A percentile compares a stretch with the other conserved stretches of the same genome.
These are phyloP conservation scores for Crotalus helleri DNA, from an alignment of 2,113 vertebrate genomes.

Conservation along the genomic window DNA sequence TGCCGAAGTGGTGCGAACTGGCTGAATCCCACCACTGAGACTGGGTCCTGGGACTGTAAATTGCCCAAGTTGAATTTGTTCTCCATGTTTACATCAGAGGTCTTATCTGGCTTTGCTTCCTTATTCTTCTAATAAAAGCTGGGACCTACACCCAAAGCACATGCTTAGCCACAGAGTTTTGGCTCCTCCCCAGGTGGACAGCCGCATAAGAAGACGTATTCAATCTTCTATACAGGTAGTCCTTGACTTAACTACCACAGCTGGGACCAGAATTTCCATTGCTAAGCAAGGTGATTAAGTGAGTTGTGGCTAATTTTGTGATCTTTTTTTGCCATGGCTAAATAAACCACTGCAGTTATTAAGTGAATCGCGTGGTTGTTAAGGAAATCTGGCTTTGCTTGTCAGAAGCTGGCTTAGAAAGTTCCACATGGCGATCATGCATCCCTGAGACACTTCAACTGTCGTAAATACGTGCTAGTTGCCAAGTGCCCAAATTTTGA, in stretches of 20 bases:
- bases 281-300: neutral
- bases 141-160: neutral
- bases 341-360: neutral
- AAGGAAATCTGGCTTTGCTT: neutral
- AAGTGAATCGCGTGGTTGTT: neutral
- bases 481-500: neutral
- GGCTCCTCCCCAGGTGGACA: neutral
- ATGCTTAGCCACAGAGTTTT: neutral
- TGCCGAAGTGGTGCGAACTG: too few species aligned
- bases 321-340: neutral
- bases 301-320: neutral
- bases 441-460: neutral
- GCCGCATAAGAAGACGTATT: neutral
- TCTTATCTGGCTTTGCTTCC: neutral
- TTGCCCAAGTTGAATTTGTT: neutral
- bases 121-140: neutral
- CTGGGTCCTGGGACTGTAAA: neutral
- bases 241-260: neutral
- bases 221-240: neutral
- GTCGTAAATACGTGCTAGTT: neutral
- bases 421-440: neutral
- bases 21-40: too few species aligned
- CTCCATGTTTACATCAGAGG: neutral
- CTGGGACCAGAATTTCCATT: neutral
- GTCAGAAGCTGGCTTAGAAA: neutral